A percentile compares a stretch with the other conserved stretches of the same genome.
phyloP scores from a whole-genome alignment of 2,113 vertebrate genomes.

The Mus pahari region DNA sequence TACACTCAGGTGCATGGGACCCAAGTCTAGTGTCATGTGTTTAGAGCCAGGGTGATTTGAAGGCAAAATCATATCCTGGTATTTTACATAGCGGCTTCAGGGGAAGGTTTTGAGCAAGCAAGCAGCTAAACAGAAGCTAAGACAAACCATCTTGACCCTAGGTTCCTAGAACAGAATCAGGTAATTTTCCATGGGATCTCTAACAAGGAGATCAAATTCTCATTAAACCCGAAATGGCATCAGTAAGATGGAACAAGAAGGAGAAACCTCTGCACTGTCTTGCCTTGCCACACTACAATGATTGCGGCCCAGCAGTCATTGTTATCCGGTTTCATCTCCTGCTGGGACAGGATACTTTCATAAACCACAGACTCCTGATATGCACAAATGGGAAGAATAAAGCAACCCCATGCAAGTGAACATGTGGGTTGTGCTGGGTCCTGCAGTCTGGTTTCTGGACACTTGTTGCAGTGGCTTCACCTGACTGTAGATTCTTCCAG shows the following conservation, averaged over 20 bases:
- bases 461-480: background rate
- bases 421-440: fast-evolving
- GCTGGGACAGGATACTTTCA: background rate
- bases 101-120: background rate
- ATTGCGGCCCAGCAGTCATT: background rate
- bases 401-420: background rate
- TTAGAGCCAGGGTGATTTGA: background rate
- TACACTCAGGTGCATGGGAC: background rate
- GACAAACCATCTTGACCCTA: background rate
- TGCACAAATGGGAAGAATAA: background rate
- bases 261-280: background rate
- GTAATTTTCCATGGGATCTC: background rate
- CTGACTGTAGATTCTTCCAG: background rate
- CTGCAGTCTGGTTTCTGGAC: background rate
- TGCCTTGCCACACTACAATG: too few species aligned
- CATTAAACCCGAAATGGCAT: background rate
- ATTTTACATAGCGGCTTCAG: background rate
- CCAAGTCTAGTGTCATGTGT: background rate
- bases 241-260: background rate
- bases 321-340: background rate
- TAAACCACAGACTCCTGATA: background rate
- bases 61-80: background rate
- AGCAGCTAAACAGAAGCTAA: background rate
- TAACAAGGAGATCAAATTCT: background rate
- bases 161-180: background rate